A percentile compares a stretch with the other conserved stretches of the same genome.
These are phyloP conservation scores for Ophion ventricosus DNA, from an alignment of 2,888 invertebrate genomes.

Conservation along the genomic window DNA sequence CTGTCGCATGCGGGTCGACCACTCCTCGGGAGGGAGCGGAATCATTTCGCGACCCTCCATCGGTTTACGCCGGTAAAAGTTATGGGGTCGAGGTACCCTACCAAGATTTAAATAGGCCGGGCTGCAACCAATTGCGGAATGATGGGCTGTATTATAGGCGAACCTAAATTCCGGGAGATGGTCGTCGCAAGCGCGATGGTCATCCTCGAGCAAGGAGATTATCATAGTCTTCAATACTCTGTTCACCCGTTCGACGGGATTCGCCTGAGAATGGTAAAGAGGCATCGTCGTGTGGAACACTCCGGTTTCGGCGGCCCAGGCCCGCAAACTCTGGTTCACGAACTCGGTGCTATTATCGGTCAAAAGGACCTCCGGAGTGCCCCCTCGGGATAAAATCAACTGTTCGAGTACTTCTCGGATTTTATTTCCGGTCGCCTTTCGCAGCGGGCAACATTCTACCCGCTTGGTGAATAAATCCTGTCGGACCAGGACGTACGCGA, in stretches of 20 bases:
- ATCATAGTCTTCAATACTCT: conserved; percentile 65
- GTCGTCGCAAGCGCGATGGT: conserved; percentile 59
- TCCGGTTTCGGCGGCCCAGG: background rate
- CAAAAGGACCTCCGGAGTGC: background rate
- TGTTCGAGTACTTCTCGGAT: conserved; percentile 49
- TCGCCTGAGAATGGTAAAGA: conserved; percentile 39
- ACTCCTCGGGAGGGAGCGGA: conserved; percentile 15
- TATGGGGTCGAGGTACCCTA: conserved; percentile 30
- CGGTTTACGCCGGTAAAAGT: conserved; percentile 1
- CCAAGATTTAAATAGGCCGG: conserved; percentile 68
- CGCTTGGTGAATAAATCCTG: conserved; percentile 62
- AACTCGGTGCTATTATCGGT: conserved; percentile 30
- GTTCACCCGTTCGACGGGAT: conserved; percentile 45
- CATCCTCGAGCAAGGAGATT: conserved; percentile 8
- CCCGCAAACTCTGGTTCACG: background rate
- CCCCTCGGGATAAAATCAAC: conserved; percentile 27
- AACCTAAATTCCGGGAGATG: conserved; percentile 55
- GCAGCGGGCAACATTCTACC: conserved; percentile 61
- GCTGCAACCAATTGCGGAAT: conserved; percentile 46
- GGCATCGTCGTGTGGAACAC: conserved; percentile 15
- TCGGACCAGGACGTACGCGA: conserved; percentile 52
- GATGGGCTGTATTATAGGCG: conserved; percentile 63
- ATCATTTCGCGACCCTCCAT: conserved; percentile 8
- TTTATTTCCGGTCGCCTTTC: conserved; percentile 57
- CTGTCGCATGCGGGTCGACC: conserved; percentile 38